Evolutionary conservation across 2,888 invertebrate species (phyloP), one percentile per base, ranked within the genome.

Genomic region (Leptinotarsa haldemani): DNA sequence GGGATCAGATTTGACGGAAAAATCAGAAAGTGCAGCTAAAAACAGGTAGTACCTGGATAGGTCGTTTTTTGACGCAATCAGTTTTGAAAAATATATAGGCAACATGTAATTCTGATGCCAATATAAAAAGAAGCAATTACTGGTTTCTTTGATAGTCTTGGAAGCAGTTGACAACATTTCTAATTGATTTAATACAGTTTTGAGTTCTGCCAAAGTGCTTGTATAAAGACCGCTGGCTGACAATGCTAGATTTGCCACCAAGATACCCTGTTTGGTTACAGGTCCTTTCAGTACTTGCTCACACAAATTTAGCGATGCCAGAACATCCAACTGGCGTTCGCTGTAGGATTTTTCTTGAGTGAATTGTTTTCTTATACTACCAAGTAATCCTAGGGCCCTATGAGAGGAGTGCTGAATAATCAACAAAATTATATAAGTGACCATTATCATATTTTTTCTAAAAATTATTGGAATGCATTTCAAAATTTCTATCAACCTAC

Each of bases 321-420:
- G 87, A 75, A 92, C 91, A 87, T 93, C 93, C 46, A 93, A 87
- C 84, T 92, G 90, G 82, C 91, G 91, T 80, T 91, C 91, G 73
- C 91, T 92, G 84, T 91, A 91, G 74, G 90, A 90, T 83, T 92
- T 92, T 80, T 92, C 91, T 77, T 88, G 87, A 2, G 89, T 89
- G 82, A 92, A 89, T 79, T 91, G 89, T 84, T 90, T 90, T 87
- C 94, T 94, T 1, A 94, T 92, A 74, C 89, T 90, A 66, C 90
- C 88, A 71, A 96, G 88, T 64, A 92, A 90, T 64, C 90, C 90
- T 61, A 95, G 88, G 9, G 93, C 91, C 86, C 94, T 94, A 86
- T 94, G 94, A 79, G 92, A 90, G 61, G 95, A 89, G 87, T 96
- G 94, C 83, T 97, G 97, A 18, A 93, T 87, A 64, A 95, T 92